These are phyloP conservation scores for Sinocyclocheilus anshuiensis DNA, from an alignment of 2,113 vertebrate species.

Conservation along the genomic window DNA sequence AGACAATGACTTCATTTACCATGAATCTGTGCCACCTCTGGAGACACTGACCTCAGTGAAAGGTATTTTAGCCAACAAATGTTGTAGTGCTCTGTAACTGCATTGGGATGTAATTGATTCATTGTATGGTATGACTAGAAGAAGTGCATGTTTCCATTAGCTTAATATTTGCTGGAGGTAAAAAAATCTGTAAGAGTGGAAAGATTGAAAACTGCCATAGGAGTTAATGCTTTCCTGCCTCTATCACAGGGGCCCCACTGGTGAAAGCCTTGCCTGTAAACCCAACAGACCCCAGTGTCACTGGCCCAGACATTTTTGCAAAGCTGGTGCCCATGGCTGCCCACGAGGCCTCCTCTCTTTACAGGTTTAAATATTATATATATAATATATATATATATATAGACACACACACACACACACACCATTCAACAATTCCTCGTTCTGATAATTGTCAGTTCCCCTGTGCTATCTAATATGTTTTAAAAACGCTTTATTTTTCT, in stretches of 20 bases:
- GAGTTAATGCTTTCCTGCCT: background rate
- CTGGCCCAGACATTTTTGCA: constrained; percentile 92
- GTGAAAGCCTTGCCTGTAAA: constrained; percentile 96
- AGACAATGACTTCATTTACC: constrained; percentile 98
- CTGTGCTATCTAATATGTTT: background rate
- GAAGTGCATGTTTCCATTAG: background rate
- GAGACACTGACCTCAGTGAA: constrained; percentile 92
- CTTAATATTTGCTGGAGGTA: background rate
- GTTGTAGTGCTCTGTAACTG: background rate
- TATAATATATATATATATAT: background rate
- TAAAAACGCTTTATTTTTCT: background rate
- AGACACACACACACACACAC: background rate
- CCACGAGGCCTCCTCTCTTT: constrained; percentile 93
- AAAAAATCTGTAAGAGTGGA: background rate
- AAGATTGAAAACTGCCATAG: background rate
- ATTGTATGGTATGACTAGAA: too few relatives aligned
- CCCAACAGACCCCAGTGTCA: constrained; percentile 95
- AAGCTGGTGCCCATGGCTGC: constrained; percentile 97
- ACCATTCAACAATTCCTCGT: background rate
- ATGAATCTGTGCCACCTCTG: constrained; percentile 86
- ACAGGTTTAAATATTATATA: constrained; percentile 77
- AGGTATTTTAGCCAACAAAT: constrained; percentile 72
- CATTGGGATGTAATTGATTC: too few relatives aligned
- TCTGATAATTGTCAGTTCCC: background rate
- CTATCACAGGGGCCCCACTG: constrained; percentile 84